phyloP scores from a whole-genome alignment of 1,140 invertebrate species.

The Drosophila sp. region DNA sequence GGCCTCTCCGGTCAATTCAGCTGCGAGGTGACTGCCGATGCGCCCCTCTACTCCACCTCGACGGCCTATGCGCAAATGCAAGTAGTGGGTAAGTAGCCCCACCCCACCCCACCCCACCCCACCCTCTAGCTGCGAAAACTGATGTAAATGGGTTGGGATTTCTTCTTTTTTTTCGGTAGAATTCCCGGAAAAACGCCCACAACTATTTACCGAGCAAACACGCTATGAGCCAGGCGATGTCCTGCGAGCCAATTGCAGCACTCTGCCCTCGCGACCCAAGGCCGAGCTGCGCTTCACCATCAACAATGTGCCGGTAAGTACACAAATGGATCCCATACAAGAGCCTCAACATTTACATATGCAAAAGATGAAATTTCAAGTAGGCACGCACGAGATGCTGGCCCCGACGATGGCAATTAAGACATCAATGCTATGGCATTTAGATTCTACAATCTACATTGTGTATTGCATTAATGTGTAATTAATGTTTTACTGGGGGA shows the following conservation, averaged over 20 bases:
- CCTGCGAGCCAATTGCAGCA: slow-evolving; percentile 89
- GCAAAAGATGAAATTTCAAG: neutral
- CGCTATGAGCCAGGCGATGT: slow-evolving; percentile 90
- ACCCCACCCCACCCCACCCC: too few relatives aligned
- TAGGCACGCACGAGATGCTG: neutral
- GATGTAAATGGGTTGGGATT: slow-evolving; percentile 16
- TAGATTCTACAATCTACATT: slow-evolving; percentile 20
- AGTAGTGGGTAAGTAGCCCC: slow-evolving; percentile 88
- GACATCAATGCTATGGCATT: slow-evolving; percentile 24
- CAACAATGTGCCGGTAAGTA: slow-evolving; percentile 90
- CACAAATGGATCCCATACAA: neutral
- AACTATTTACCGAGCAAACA: slow-evolving; percentile 86
- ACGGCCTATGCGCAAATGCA: slow-evolving; percentile 87
- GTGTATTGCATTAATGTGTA: slow-evolving; percentile 47
- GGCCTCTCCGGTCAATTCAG: slow-evolving; percentile 91
- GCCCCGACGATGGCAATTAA: slow-evolving; percentile 49
- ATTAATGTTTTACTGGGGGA: slow-evolving; percentile 35
- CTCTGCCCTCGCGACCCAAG: slow-evolving; percentile 88
- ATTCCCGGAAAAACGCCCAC: slow-evolving; percentile 85
- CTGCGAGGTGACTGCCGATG: slow-evolving; percentile 93
- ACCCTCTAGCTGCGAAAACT: neutral
- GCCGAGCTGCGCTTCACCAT: slow-evolving; percentile 88
- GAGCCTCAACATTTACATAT: neutral
- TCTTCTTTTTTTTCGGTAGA: slow-evolving; percentile 76
- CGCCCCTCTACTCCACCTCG: slow-evolving; percentile 89